Evolutionary conservation across 2,797 vertebrate genomes (phyloP).

Genomic region (Enoplosus armatus): DNA sequence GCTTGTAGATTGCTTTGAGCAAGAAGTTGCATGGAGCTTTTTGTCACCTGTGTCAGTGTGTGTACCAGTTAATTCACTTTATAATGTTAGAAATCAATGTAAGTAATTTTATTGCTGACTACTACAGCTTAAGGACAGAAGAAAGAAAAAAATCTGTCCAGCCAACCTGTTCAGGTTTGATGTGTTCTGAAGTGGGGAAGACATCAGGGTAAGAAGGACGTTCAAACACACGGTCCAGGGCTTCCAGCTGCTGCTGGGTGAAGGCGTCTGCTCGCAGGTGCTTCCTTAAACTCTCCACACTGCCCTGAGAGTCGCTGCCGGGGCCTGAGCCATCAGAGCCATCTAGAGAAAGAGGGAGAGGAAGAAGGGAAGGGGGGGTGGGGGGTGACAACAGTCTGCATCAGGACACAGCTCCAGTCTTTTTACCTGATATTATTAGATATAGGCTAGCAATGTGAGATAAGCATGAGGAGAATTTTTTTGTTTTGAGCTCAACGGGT

Average conservation of each 20-base stretch:
- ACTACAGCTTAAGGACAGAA: not conserved
- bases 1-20: conserved; percentile 81
- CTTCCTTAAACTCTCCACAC: conserved; percentile 99
- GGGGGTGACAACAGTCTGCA: conserved; percentile 35
- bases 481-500: conserved; percentile 25
- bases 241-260: conserved; percentile 99
- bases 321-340: conserved; percentile 97
- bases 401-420: conserved; percentile 42
- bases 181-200: conserved; percentile 98
- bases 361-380: conserved; percentile 11
- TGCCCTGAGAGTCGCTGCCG: conserved; percentile 98
- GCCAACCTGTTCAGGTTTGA: conserved; percentile 98
- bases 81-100: conserved; percentile 20
- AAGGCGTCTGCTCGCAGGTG: conserved; percentile 99
- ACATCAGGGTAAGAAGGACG: conserved; percentile 98
- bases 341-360: conserved; percentile 83
- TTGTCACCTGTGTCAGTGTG: conserved; percentile 39
- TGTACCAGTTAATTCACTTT: conserved; percentile 28
- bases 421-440: conserved; percentile 47
- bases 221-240: conserved; percentile 99
- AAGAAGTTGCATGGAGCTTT: conserved; percentile 70
- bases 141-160: conserved; percentile 19
- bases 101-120: not conserved
- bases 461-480: conserved; percentile 27
- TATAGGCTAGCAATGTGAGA: conserved; percentile 30